phyloP scores from a whole-genome alignment of 2,888 invertebrate species.

The Petrophora chlorosata region DNA sequence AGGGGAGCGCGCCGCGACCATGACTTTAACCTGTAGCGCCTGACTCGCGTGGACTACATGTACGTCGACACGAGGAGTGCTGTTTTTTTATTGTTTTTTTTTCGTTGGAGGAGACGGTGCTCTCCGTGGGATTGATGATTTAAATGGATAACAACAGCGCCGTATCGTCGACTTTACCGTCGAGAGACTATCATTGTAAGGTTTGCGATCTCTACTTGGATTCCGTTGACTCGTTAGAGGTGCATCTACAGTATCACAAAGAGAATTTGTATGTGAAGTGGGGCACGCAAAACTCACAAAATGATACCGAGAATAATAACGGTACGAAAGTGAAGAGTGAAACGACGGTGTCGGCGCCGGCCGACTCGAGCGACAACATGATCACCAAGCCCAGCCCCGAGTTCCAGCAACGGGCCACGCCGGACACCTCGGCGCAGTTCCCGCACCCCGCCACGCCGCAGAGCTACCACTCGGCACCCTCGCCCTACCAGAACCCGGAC shows the following conservation, averaged over 20 bases:
- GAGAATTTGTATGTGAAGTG: slow-evolving; percentile 90
- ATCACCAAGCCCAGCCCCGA: slow-evolving; percentile 86
- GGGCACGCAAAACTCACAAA: slow-evolving; percentile 84
- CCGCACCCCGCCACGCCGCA: slow-evolving; percentile 86
- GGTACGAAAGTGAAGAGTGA: slow-evolving; percentile 83
- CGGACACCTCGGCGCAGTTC: slow-evolving; percentile 82
- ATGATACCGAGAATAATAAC: slow-evolving; percentile 88
- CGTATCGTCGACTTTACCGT: slow-evolving; percentile 81
- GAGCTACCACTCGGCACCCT: slow-evolving; percentile 87
- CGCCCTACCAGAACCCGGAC: slow-evolving; percentile 85
- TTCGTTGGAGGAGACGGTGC: slow-evolving; percentile 80
- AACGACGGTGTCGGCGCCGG: slow-evolving; percentile 86
- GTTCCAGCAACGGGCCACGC: slow-evolving; percentile 82
- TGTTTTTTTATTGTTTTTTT: slow-evolving; percentile 78
- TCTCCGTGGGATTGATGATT: slow-evolving; percentile 75
- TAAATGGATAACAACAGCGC: slow-evolving; percentile 83
- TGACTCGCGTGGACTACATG: slow-evolving; percentile 73
- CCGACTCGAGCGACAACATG: slow-evolving; percentile 89
- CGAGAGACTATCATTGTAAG: slow-evolving; percentile 88
- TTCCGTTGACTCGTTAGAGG: slow-evolving; percentile 89
- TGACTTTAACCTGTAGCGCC: slow-evolving; percentile 74
- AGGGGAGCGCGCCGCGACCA: slow-evolving; percentile 61
- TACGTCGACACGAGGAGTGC: slow-evolving; percentile 68
- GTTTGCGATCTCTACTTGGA: slow-evolving; percentile 90
- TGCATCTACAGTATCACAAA: slow-evolving; percentile 91